Conservation (phyloP, 2,888 invertebrate species). For the Cheilosia pagana region DNA sequence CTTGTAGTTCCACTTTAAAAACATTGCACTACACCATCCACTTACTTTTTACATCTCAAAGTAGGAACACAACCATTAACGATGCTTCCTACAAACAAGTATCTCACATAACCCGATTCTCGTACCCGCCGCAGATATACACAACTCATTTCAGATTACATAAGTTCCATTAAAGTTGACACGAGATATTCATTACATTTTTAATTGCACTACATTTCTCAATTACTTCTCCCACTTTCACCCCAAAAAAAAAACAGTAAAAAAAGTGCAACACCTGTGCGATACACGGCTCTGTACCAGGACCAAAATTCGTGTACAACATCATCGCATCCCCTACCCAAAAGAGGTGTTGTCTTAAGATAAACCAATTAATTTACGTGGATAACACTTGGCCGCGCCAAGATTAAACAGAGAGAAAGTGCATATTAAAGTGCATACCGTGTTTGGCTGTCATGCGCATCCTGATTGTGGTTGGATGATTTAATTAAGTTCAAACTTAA, state of each 20-base stretch:
- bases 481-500: constrained; percentile 27
- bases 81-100: constrained; percentile 1
- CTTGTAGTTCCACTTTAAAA: too few relatives aligned
- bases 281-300: not conserved
- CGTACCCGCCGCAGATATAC: constrained; percentile 3
- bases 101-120: not conserved
- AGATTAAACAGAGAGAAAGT: constrained; percentile 49
- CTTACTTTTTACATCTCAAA: too few relatives aligned
- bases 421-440: constrained; percentile 20
- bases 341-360: constrained; percentile 38
- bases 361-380: constrained; percentile 54
- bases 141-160: constrained; percentile 14
- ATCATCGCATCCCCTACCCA: constrained; percentile 40
- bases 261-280: constrained; percentile 6
- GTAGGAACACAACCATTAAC: not conserved
- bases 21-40: too few relatives aligned
- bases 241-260: not conserved
- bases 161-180: constrained; percentile 50
- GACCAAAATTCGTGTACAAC: not conserved
- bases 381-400: constrained; percentile 22
- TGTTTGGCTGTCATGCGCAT: constrained; percentile 23
- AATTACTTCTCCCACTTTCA: constrained; percentile 35
- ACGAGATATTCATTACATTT: constrained; percentile 33
- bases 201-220: constrained; percentile 41
- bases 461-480: constrained; percentile 31